These are phyloP conservation scores for Aldrovandia affinis DNA, from an alignment of 2,797 vertebrate species.

Conservation along the genomic window DNA sequence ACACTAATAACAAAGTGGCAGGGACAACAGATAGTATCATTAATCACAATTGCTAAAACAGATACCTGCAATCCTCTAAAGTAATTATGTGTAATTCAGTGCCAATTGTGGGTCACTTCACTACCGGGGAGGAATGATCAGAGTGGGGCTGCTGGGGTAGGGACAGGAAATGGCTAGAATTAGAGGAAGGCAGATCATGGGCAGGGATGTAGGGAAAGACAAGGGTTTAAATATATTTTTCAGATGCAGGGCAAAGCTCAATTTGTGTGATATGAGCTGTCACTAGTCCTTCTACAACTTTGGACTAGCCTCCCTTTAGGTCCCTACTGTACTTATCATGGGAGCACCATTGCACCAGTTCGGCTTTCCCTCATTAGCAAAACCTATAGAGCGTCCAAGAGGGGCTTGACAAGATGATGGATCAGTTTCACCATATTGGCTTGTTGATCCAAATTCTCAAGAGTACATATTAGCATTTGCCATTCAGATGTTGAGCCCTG, in stretches of 20 bases:
- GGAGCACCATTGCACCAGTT: neutral
- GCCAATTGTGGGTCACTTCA: neutral
- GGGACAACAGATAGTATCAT: neutral
- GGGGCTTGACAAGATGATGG: slow-evolving; percentile 87
- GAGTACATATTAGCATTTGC: slow-evolving; percentile 92
- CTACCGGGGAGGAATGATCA: neutral
- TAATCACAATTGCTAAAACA: neutral
- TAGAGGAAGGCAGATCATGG: neutral
- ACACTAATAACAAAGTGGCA: neutral
- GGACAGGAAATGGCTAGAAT: neutral
- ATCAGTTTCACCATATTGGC: slow-evolving; percentile 84
- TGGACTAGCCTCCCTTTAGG: neutral
- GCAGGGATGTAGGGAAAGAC: neutral
- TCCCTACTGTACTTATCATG: neutral
- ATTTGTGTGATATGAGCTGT: neutral
- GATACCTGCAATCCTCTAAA: neutral
- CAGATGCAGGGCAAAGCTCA: neutral
- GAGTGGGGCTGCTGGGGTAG: neutral
- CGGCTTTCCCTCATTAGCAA: slow-evolving; percentile 70
- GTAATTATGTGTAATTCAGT: neutral
- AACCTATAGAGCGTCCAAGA: slow-evolving; percentile 63
- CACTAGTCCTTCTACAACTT: slow-evolving; percentile 49
- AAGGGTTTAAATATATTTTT: neutral
- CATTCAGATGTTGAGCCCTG: slow-evolving; percentile 77
- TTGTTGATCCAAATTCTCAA: slow-evolving; percentile 83